Evolutionary conservation across 1,140 invertebrate genomes (phyloP), one percentile per base, ranked within the genome.

Genomic region (Anoplolepis gracilipes): DNA sequence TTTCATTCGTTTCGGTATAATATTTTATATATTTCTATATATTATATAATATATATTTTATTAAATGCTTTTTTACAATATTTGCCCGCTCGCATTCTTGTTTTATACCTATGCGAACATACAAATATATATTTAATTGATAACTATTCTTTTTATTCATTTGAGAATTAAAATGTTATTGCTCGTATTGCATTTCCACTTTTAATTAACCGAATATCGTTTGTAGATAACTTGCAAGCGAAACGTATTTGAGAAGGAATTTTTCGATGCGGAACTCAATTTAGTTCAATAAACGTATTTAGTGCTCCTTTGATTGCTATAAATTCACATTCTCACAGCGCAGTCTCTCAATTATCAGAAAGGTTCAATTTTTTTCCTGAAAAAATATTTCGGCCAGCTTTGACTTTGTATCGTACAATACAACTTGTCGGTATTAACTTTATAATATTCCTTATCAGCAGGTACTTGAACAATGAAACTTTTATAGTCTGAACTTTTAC

Each of bases 171-270:
- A 55, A 57, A 55, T 19, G n/a, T 46, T 36, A 57, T 13, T 16
- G 4, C 46, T 55, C 11, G 19, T 13, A 10, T n/a, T 22, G 22
- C 7, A 25, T 30, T 57, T 78, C 8, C 22, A 4, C 13, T 53
- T 36, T 65, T 67, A 67, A 78, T 65, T 62, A 11, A 46, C 0
- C 2, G 39, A 78, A 65, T 46, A 65, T 42, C 25, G 33, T 19
- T 10, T n/a, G 36, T 8, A n/a, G 36, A 46, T 59, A 30, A 28
- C 28, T n/a, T 28, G 16, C 5, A 16, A 65, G 6, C n/a, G 22
- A 86, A 82, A 82, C 73, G 33, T 53, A 55, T 73, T 84, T 10
- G 49, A 62, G 19, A 25, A 61, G 22, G 39, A 72, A 87, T 85
- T 73, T 69, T 79, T 67, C 33, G n/a, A 28, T 11, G 6, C 22